Percentiles rank a stretch among this genome's conserved stretches.
Evolutionary conservation across 2,113 vertebrate genomes (phyloP).

Genomic region (Sander lucioperca): DNA sequence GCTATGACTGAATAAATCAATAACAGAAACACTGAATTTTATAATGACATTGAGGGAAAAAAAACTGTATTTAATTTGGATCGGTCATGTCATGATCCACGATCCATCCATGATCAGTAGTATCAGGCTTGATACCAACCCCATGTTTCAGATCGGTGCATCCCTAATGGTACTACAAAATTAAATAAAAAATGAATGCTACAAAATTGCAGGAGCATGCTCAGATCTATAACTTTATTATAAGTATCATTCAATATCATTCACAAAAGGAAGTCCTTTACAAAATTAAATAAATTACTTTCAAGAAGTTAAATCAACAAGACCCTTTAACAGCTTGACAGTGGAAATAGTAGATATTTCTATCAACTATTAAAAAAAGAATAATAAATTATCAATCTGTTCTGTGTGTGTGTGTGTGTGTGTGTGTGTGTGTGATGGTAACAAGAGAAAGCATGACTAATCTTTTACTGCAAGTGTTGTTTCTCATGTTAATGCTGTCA

Average conservation of each 20-base stretch:
- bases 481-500: background rate
- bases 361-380: background rate
- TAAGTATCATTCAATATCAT: background rate
- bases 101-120: no score
- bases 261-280: background rate
- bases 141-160: background rate
- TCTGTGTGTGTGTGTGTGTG: background rate
- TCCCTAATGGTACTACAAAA: background rate
- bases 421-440: no score
- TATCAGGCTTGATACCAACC: background rate
- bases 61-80: background rate
- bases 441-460: background rate
- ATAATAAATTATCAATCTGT: background rate
- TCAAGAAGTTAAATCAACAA: background rate
- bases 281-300: slow-evolving; percentile 12
- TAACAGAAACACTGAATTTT: background rate
- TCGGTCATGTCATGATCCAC: background rate
- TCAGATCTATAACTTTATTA: slow-evolving; percentile 5
- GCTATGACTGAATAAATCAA: background rate
- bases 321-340: background rate
- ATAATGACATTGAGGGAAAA: background rate
- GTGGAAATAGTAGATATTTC: no score
- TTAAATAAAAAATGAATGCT: background rate
- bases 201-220: background rate
- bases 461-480: background rate